A percentile compares a stretch with the other conserved stretches of the same genome.
Evolutionary conservation across 2,113 vertebrate species (phyloP).

Genomic region (Xerus inauris): DNA sequence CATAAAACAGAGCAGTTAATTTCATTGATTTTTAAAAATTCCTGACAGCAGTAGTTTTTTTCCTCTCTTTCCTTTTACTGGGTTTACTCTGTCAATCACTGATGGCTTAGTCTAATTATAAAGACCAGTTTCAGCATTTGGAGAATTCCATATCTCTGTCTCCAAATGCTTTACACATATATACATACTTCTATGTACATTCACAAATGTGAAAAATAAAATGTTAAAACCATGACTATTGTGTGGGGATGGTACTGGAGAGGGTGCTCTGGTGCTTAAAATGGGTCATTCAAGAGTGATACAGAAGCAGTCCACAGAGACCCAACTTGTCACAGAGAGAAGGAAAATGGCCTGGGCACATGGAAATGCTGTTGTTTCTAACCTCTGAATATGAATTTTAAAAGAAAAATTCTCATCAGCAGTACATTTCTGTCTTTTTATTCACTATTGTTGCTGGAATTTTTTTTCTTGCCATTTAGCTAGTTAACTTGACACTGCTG

Average conservation of each 20-base stretch:
- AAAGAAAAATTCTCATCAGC: background rate
- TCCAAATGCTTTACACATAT: background rate
- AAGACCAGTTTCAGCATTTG: background rate
- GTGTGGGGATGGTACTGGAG: background rate
- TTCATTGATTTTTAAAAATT: slow-evolving; percentile 1
- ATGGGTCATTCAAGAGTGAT: background rate
- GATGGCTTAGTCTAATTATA: background rate
- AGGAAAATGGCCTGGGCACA: background rate
- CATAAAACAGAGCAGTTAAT: background rate
- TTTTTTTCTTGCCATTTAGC: background rate
- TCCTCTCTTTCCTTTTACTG: background rate
- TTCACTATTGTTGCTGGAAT: background rate
- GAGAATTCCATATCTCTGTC: too few relatives aligned
- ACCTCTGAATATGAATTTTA: background rate
- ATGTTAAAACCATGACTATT: background rate
- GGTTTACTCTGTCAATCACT: background rate
- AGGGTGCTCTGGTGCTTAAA: background rate
- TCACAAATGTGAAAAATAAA: background rate
- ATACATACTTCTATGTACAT: background rate
- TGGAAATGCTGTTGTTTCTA: background rate
- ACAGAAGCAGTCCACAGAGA: background rate
- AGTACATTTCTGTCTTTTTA: background rate
- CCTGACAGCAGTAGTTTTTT: background rate
- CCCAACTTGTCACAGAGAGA: too few relatives aligned
- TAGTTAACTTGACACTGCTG: background rate